phyloP scores from a whole-genome alignment of 64 coral and sea anemone species.

The Montipora cactus region DNA sequence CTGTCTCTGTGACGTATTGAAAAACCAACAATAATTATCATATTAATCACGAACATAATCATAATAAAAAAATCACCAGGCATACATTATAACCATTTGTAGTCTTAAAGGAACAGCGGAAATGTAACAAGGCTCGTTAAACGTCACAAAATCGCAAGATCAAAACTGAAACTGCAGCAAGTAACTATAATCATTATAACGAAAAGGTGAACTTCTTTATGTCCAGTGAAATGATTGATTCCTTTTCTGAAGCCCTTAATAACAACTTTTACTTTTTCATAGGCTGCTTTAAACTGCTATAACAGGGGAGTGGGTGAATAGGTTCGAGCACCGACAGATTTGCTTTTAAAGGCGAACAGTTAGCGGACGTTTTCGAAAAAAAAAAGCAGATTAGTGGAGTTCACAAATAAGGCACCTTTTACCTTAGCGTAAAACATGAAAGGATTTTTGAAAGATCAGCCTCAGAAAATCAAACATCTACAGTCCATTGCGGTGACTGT shows the following conservation, averaged over 20 bases:
- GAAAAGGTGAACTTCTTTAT: not conserved
- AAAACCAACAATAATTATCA: not conserved
- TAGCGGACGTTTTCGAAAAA: too few species aligned
- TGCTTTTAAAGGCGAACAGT: not conserved
- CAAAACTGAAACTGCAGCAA: slow-evolving; percentile 1
- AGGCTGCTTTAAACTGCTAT: slow-evolving; percentile 15
- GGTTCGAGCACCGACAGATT: slow-evolving; percentile 10
- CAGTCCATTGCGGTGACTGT: too few species aligned
- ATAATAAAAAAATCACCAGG: too few species aligned
- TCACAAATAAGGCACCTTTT: too few species aligned
- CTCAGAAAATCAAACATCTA: too few species aligned
- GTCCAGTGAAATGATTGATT: not conserved
- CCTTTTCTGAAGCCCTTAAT: not conserved
- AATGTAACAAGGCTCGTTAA: not conserved
- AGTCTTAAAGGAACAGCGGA: not conserved
- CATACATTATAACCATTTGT: not conserved
- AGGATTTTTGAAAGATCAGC: too few species aligned
- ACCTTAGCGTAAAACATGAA: too few species aligned
- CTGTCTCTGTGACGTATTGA: slow-evolving; percentile 11
- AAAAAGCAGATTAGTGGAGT: too few species aligned
- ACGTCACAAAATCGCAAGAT: slow-evolving; percentile 5
- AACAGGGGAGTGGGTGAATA: slow-evolving; percentile 22
- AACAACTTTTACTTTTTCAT: not conserved
- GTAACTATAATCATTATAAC: not conserved
- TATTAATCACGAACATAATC: not conserved